Evolutionary conservation across 2,113 vertebrate species (phyloP), one percentile per base, ranked within the genome.

Genomic region (Prunella himalayana): DNA sequence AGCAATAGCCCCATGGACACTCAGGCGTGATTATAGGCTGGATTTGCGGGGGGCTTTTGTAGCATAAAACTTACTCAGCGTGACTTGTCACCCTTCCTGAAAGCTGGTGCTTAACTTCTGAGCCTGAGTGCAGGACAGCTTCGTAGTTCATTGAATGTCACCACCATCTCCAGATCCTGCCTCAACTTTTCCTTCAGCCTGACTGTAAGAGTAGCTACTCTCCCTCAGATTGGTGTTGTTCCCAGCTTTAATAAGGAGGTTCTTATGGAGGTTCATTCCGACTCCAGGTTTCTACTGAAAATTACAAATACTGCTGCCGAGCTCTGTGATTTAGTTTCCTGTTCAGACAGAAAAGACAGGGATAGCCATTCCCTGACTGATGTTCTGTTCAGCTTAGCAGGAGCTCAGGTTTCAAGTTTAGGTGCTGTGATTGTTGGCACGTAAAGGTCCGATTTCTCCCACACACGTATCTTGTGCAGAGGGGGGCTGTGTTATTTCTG

Each of bases 71-170:
- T 23, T 44, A 31, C 3, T 5, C 15, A 21, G 5, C 0, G 5
- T 37, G n/a, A 37, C 75, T 35, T 35, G 11, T 41, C 0, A 0
- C 13, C 8, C 25, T 19, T 73, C 11, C 30, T 59, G 8, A 5
- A 19, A 51, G 37, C 13, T 64, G 57, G 4, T 39, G 12, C 21
- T 79, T 35, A 11, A 11, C 17, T 8, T 57, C 5, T n/a, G 6
- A 31, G 31, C 2, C 1, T 11, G 41, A 4, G 3, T 9, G 19
- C 5, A 15, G 61, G 70, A 47, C 33, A 12, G 33, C 21, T 53
- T 25, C 0, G 0, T 24, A 2, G 8, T 41, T 50, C 1, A 1
- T 31, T 18, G 54, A 73, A 18, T n/a, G 19, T 15, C 20, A 5
- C 10, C 8, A 5, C 2, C 1, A 4, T 18, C 31, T 35, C 22